Evolutionary conservation across 1,140 invertebrate genomes (phyloP), one percentile per base, ranked within the genome.

Genomic region (Trichoplusia ni): DNA sequence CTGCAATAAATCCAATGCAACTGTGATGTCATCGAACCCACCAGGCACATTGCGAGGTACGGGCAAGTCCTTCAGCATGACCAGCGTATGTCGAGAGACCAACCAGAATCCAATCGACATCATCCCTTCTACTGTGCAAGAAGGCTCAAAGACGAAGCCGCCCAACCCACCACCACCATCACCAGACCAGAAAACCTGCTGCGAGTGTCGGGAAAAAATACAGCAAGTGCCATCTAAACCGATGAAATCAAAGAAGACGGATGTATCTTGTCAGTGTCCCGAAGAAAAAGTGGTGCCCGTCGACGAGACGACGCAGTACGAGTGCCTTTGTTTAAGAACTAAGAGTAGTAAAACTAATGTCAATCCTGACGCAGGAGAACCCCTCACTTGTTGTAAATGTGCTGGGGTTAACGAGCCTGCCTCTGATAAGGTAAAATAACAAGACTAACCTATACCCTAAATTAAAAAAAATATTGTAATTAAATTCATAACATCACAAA

Each of bases 191-290:
- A n/a, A n/a, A n/a, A 9, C 9, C 4, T 11, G 25, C 25, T 51
- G 47, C 25, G 9, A 1, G 4, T 51, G 47, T 7, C 8, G 35
- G n/a, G 16, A 18, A 6, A 16, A 49, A 33, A 6, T 13, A 16
- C n/a, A 18, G 31, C 21, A 40, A 29, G 37, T 35, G 5, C 33
- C 51, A 23, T 40, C 37, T n/a, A n/a, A n/a, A n/a, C n/a, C n/a
- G n/a, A n/a, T n/a, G 25, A 38, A 38, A 9, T 11, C 6, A 13
- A 1, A n/a, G 21, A 18, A 46, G 1, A 31, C 14, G 6, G 23
- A 64, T 18, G 40, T 31, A 18, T 44, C 27, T 7, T 64, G 60
- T 19, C 64, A 67, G 46, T 64, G 54, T 62, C 42, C 54, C 14
- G 38, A 64, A 38, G 19, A 33, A 8, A 44, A 16, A 23, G 7